Base-by-base conservation (phyloP, 2,888 invertebrate genomes). In the Melanophora roralis region DNA sequence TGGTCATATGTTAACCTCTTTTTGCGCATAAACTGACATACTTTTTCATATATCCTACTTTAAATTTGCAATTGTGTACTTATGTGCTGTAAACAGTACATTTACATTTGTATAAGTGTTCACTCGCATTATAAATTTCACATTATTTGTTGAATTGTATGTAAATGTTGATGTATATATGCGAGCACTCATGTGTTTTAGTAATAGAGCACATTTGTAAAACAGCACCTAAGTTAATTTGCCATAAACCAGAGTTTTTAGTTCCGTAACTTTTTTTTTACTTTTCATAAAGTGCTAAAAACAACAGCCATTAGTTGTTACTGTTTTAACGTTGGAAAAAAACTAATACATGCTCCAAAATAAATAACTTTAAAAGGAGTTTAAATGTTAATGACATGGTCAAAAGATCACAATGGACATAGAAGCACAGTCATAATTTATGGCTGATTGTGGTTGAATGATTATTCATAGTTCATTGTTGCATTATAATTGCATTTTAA, bases 161-260 rank as follows among this genome's bases (percentile, higher is more conserved):
- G 53, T 55, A 27, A 19, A 8, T 32, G 34, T 34, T 21, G 4
- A 12, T 7, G 34, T 23, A 23, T 72, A 1, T 23, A 36, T n/a
- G 14, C 12, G n/a, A 27, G 12, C 14, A 16, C 34, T 19, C 3
- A 8, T 60, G 38, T 38, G 47, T 57, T 57, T 16, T 5, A 43
- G 73, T 74, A 74, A 73, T 65, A 47, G 32, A 79, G 53, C 19
- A 27, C 68, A 60, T 72, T 72, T 76, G 47, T 76, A 47, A 21
- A 55, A 72, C 34, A 62, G 47, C 27, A 71, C 16, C 67, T 53
- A 76, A 76, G 80, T 80, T 76, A 76, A 80, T 76, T 80, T 76
- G 76, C 57, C 72, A 47, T 68, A 67, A 72, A 47, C 51, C 53
- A 67, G 4, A 4, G 38, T 62, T 60, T 71, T 23, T 3, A 14